These are phyloP conservation scores for Drosophila littoralis DNA, from an alignment of 1,140 invertebrate species.

Conservation along the genomic window DNA sequence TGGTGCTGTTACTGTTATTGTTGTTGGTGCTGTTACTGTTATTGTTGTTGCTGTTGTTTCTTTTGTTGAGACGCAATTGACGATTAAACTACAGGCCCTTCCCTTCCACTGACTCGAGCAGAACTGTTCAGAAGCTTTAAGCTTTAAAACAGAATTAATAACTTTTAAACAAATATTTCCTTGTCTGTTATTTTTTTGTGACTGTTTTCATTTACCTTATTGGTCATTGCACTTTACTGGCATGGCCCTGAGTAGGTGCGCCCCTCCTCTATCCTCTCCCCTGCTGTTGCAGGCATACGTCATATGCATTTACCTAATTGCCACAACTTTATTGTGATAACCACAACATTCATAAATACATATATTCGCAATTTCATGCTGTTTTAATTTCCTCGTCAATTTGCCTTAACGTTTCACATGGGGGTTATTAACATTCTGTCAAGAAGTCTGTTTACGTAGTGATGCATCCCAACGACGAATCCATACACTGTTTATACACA, in stretches of 20 bases:
- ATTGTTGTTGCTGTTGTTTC: constrained; percentile 9
- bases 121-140: constrained; percentile 8
- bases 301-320: constrained; percentile 16
- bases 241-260: constrained; percentile 11
- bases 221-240: constrained; percentile 44
- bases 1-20: constrained; percentile 13
- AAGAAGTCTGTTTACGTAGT: too few relatives aligned
- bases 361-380: constrained; percentile 7
- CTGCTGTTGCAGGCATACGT: background rate
- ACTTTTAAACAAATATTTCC: constrained; percentile 11
- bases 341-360: background rate
- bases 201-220: constrained; percentile 8
- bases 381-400: background rate
- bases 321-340: constrained; percentile 15
- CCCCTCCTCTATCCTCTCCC: background rate
- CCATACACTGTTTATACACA: too few relatives aligned
- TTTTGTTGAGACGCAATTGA: constrained; percentile 33
- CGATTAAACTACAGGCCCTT: background rate
- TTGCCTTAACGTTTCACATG: background rate
- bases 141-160: constrained; percentile 10
- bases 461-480: too few relatives aligned
- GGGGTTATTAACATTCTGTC: background rate
- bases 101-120: background rate
- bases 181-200: constrained; percentile 10
- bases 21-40: constrained; percentile 1